A percentile compares a stretch with the other conserved stretches of the same genome.
phyloP scores from a whole-genome alignment of 30 jellyfish, hydroid and myxozoan species.

The Kudoa iwatai region DNA sequence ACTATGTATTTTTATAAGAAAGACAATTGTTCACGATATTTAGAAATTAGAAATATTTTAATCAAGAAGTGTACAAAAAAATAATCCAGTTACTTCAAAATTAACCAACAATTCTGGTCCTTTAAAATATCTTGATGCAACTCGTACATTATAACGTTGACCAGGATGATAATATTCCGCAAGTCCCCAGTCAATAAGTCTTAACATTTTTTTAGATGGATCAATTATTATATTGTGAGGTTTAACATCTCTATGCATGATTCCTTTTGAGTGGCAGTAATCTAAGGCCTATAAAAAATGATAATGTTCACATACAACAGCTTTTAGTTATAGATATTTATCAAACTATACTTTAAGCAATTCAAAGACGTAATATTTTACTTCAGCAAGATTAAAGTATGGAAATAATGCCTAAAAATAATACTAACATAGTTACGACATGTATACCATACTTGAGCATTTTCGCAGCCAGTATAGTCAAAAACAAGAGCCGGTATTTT shows the following conservation, averaged over 20 bases:
- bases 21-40: neutral
- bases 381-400: slow-evolving; percentile 33
- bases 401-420: slow-evolving; percentile 33
- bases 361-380: slow-evolving; percentile 42
- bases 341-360: slow-evolving; percentile 19
- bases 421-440: slow-evolving; percentile 44
- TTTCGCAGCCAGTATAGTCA: slow-evolving; percentile 21
- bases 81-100: slow-evolving; percentile 9
- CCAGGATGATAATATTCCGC: slow-evolving; percentile 77
- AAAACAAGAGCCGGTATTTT: slow-evolving; percentile 69
- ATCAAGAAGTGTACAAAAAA: no score
- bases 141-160: slow-evolving; percentile 75
- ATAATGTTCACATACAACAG: no score
- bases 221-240: slow-evolving; percentile 94
- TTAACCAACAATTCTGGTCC: slow-evolving; percentile 88
- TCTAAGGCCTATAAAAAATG: slow-evolving; percentile 28
- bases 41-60: no score
- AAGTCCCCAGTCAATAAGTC: slow-evolving; percentile 87
- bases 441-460: neutral
- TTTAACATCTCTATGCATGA: slow-evolving; percentile 85
- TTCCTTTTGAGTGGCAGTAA: slow-evolving; percentile 83
- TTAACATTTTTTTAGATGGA: slow-evolving; percentile 41
- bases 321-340: neutral
- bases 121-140: slow-evolving; percentile 77
- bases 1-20: no score